Conservation (phyloP, 2,888 invertebrate genomes). For the Cremastinae sp. region DNA sequence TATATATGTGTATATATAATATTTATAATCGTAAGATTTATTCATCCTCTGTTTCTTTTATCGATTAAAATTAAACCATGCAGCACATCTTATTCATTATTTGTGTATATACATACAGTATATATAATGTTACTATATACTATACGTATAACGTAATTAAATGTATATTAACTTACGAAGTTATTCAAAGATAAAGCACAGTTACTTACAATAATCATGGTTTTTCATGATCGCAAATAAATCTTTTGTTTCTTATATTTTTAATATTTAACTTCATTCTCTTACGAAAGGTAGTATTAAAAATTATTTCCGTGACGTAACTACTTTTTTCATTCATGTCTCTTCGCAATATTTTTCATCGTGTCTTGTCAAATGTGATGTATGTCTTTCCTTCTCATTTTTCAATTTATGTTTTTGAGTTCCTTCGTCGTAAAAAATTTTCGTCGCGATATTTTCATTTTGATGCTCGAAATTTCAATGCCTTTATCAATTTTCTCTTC, state of each 20-base stretch:
- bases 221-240: constrained; percentile 55
- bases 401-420: background rate
- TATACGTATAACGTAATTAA: constrained; percentile 50
- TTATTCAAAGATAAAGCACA: constrained; percentile 69
- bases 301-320: constrained; percentile 46
- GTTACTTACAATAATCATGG: constrained; percentile 71
- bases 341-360: constrained; percentile 31
- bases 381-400: constrained; percentile 15
- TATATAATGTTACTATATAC: constrained; percentile 41
- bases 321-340: constrained; percentile 20
- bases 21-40: constrained; percentile 44
- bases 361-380: constrained; percentile 29
- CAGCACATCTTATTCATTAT: constrained; percentile 53
- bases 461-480: constrained; percentile 16
- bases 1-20: constrained; percentile 28
- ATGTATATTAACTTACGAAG: constrained; percentile 49
- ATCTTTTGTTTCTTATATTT: constrained; percentile 41
- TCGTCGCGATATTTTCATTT: constrained; percentile 1
- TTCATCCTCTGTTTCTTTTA: constrained; percentile 30
- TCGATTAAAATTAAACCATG: constrained; percentile 62
- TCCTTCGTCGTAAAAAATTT: constrained; percentile 23
- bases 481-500: constrained; percentile 8
- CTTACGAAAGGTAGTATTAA: constrained; percentile 53
- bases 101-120: constrained; percentile 42
- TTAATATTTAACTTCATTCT: constrained; percentile 29